Evolutionary conservation across 2,888 invertebrate species (phyloP), one percentile per base, ranked within the genome.

Genomic region (Molorchus minor): DNA sequence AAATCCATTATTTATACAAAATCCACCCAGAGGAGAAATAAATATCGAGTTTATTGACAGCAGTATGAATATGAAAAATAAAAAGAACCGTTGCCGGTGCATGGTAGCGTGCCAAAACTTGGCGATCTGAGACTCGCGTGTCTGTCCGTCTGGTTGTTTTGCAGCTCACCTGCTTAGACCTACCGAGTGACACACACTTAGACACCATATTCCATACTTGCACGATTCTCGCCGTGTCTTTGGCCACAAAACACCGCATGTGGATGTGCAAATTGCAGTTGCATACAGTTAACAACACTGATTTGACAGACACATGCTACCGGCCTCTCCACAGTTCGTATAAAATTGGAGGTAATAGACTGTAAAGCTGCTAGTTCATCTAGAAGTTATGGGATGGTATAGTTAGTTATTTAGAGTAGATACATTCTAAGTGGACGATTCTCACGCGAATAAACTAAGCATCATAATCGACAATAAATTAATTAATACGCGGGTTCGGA

Each of bases 191-290:
- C 47, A 38, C 36, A 25, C 47, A 45, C 62, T 5, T 25, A 25
- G 4, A 25, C 25, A 25, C 5, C 8, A 8, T 25, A 25, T 25
- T 25, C 25, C 36, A 47, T 49, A 51, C 44, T 49, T 41, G 43
- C 43, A 49, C 43, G 46, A 29, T 41, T 49, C 19, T 56, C 56
- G 56, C 56, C 56, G 56, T 56, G 56, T 56, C 56, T 35, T 12
- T 20, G 45, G 38, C 53, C 43, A 55, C 47, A 58, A 52, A 58
- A 53, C 58, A 52, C 59, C 54, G 62, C 63, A 66, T 66, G 65
- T 63, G 58, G 61, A 66, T 66, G 65, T 66, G 63, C 65, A 66
- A 64, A 66, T 66, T 66, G 56, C 64, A 61, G 65, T 66, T 66
- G 65, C 61, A 66, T 63, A 61, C 61, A 61, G 61, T 66, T 66